phyloP scores from a whole-genome alignment of 2,113 vertebrate genomes.

The Rissa tridactyla region DNA sequence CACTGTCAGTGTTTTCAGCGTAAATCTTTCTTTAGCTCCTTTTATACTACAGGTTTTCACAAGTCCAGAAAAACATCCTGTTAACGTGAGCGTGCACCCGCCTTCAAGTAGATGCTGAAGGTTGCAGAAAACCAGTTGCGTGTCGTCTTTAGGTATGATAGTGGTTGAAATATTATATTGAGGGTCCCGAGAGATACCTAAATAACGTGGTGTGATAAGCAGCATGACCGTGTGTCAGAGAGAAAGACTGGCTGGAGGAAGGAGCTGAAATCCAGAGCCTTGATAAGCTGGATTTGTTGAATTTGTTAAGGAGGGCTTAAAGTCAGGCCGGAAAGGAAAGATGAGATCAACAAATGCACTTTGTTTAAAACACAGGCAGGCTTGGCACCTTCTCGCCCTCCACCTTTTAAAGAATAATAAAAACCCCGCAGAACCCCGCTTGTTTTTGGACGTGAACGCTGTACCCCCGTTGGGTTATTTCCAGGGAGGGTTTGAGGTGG shows the following conservation, averaged over 20 bases:
- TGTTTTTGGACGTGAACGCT: rapidly evolving
- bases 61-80: not conserved
- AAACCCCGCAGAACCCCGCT: not conserved
- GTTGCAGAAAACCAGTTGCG: not conserved
- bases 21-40: not conserved
- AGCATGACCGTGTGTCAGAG: not conserved
- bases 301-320: not conserved
- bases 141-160: not conserved
- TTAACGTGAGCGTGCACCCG: not conserved
- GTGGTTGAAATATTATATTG: not conserved
- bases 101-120: not conserved
- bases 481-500: not conserved
- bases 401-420: not conserved
- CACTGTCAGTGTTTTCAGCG: not conserved
- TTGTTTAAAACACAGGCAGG: not conserved
- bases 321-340: not conserved
- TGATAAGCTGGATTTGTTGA: not conserved
- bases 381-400: not conserved
- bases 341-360: not conserved
- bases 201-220: not conserved
- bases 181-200: not conserved
- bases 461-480: not conserved
- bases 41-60: not conserved
- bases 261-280: not conserved
- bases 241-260: not conserved